Conservation (phyloP, 2,113 vertebrate species). For the Desmodus rotundus region DNA sequence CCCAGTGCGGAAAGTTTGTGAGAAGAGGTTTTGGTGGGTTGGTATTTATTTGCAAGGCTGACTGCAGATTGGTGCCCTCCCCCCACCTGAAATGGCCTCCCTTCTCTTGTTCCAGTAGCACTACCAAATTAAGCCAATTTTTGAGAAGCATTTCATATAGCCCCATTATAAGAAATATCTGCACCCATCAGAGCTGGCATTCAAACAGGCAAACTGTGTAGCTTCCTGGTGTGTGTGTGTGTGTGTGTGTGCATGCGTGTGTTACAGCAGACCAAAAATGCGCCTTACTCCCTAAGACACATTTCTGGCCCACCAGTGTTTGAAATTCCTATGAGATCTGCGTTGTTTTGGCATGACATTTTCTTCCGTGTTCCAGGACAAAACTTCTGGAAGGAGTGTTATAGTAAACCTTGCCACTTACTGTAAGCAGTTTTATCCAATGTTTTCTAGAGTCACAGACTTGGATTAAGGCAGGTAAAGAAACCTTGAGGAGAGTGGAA, state of each 20-base stretch:
- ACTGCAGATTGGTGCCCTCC: background rate
- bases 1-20: background rate
- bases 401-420: background rate
- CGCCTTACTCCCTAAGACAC: background rate
- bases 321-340: background rate
- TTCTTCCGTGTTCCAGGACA: background rate
- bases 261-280: background rate
- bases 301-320: background rate
- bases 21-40: background rate
- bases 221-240: background rate
- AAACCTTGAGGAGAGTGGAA: background rate
- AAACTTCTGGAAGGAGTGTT: background rate
- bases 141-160: background rate
- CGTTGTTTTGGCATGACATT: background rate
- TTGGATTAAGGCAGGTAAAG: background rate
- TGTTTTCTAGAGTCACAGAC: background rate
- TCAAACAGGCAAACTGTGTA: background rate
- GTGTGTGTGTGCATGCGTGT: background rate
- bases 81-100: background rate
- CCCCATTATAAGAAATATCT: slow-evolving; percentile 12
- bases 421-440: background rate
- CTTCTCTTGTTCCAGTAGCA: background rate
- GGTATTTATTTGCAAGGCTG: slow-evolving; percentile 21
- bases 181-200: background rate
- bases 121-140: background rate